These are phyloP conservation scores for Herminia tarsipennalis DNA, from an alignment of 2,888 invertebrate genomes.

Conservation along the genomic window DNA sequence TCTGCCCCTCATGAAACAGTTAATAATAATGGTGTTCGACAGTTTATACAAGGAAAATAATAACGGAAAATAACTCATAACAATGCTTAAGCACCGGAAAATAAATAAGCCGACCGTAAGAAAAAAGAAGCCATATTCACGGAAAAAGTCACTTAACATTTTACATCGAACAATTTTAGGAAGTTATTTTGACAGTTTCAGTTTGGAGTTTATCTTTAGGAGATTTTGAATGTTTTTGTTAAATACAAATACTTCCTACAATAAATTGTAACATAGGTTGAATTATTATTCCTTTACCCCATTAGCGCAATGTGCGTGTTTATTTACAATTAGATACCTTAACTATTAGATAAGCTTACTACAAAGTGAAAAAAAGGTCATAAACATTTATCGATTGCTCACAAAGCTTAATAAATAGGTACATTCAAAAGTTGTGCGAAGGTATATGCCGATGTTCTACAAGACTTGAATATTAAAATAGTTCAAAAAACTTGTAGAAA, in stretches of 20 bases:
- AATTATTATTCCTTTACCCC: too few relatives aligned
- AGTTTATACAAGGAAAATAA: conserved; percentile 24
- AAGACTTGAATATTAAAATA: conserved; percentile 30
- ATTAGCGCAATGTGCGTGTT: too few relatives aligned
- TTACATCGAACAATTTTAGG: conserved; percentile 13
- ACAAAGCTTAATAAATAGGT: too few relatives aligned
- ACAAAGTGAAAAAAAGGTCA: too few relatives aligned
- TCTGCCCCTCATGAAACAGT: conserved; percentile 12
- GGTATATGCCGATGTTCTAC: conserved; percentile 28
- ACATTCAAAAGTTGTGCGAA: conserved; percentile 32
- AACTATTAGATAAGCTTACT: too few relatives aligned
- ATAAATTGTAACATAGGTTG: too few relatives aligned
- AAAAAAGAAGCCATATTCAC: conserved; percentile 13
- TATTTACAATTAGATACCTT: too few relatives aligned
- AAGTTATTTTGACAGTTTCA: conserved; percentile 15
- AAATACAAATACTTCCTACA: too few relatives aligned
- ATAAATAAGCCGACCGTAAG: conserved; percentile 27
- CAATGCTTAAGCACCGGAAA: conserved; percentile 34
- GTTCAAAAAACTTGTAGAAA: conserved; percentile 16
- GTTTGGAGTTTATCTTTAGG: conserved; percentile 3
- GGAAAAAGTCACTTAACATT: conserved; percentile 20
- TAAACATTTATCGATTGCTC: too few relatives aligned
- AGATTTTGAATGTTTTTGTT: not conserved
- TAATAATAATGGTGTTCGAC: conserved; percentile 22
- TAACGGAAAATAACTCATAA: conserved; percentile 32